Percentiles rank a stretch among this genome's conserved stretches.
Conservation (phyloP, 2,888 invertebrate genomes). For the Papilio protenor region DNA sequence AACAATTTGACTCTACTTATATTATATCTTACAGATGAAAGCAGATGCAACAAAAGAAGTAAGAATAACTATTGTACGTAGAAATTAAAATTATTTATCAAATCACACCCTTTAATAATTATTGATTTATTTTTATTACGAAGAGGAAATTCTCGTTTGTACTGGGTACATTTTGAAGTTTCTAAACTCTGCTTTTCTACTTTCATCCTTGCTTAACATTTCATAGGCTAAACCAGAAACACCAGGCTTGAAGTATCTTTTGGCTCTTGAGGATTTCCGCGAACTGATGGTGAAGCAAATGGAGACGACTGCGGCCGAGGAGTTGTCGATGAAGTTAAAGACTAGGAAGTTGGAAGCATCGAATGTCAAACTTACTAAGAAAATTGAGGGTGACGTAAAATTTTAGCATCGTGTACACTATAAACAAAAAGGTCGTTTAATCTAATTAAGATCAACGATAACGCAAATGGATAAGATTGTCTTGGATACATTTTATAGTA, state of each 20-base stretch:
- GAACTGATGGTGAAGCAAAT: constrained; percentile 72
- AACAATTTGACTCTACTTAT: background rate
- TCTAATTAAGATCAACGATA: background rate
- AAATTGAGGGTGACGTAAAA: constrained; percentile 60
- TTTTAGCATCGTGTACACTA: background rate
- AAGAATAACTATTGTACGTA: constrained; percentile 37
- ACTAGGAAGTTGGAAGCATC: constrained; percentile 73
- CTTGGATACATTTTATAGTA: background rate
- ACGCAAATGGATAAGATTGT: background rate
- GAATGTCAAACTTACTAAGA: constrained; percentile 66
- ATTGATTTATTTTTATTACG: background rate
- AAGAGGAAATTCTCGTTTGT: background rate
- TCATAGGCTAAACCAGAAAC: constrained; percentile 41
- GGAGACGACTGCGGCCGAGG: constrained; percentile 76
- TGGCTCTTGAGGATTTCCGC: constrained; percentile 69
- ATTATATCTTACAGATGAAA: constrained; percentile 57
- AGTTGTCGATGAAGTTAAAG: constrained; percentile 70
- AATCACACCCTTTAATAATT: background rate
- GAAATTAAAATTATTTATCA: background rate
- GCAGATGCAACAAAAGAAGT: constrained; percentile 48
- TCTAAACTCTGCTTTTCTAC: background rate
- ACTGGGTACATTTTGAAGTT: background rate
- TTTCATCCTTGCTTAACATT: background rate
- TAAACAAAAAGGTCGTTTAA: background rate
- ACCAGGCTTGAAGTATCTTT: constrained; percentile 63